Percentiles rank a stretch among this genome's conserved stretches.
phyloP scores from a whole-genome alignment of 2,113 vertebrate genomes.

The Alaudala cheleensis region DNA sequence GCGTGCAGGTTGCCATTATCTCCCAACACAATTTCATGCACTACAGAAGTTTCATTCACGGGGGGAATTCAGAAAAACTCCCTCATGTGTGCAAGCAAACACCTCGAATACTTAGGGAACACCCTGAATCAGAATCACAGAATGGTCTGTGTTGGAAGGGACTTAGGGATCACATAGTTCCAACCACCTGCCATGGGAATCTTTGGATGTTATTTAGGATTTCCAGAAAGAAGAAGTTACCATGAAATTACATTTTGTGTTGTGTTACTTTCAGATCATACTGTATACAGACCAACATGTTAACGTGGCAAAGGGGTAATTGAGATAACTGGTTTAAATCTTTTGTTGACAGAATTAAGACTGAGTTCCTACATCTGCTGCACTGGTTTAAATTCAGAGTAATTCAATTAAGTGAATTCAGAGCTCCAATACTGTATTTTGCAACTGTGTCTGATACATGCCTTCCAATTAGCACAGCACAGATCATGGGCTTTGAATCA shows the following conservation, averaged over 20 bases:
- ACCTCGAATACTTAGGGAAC: background rate
- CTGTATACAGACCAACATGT: accelerated
- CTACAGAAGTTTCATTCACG: background rate
- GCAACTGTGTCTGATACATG: background rate
- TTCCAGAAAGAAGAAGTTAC: background rate
- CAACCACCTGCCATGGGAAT: background rate
- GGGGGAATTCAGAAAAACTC: background rate
- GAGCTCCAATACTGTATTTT: background rate
- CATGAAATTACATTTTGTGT: background rate
- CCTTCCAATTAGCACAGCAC: background rate
- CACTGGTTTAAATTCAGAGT: background rate
- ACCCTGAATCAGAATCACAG: background rate
- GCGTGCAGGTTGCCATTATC: accelerated
- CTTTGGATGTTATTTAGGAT: background rate
- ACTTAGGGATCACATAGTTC: background rate
- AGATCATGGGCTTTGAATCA: background rate
- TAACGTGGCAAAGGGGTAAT: background rate
- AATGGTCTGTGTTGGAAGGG: background rate
- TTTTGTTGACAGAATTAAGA: background rate
- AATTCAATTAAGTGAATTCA: background rate
- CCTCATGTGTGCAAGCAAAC: accelerated
- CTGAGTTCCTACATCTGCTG: background rate
- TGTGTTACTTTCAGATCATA: background rate
- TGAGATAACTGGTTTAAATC: background rate
- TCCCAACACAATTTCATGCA: accelerated